phyloP scores from a whole-genome alignment of 2,888 invertebrate genomes.

The Scrobipalpa costella region DNA sequence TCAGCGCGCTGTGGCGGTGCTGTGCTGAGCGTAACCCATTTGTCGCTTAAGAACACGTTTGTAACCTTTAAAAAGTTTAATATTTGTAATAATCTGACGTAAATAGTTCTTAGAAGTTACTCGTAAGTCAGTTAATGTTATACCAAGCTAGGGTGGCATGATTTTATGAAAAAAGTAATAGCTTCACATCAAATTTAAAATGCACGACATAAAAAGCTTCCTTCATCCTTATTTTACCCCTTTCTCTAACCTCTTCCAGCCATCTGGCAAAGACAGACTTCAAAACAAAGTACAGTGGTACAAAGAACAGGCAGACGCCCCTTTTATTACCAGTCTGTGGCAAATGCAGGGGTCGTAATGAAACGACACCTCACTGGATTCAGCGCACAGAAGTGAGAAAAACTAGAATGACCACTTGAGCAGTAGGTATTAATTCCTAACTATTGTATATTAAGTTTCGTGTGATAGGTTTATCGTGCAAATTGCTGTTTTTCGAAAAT shows the following conservation, averaged over 20 bases:
- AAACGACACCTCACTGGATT: constrained; percentile 49
- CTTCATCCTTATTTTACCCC: neutral
- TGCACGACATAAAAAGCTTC: neutral
- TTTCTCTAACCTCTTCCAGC: neutral
- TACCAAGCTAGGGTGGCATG: too few relatives aligned
- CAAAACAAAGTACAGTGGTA: constrained; percentile 9
- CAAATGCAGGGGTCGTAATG: constrained; percentile 40
- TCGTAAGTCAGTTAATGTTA: too few relatives aligned
- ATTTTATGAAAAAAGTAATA: too few relatives aligned
- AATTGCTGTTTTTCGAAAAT: too few relatives aligned
- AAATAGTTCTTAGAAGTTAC: too few relatives aligned
- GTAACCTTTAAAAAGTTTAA: too few relatives aligned
- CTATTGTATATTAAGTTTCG: neutral
- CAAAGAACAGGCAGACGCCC: constrained; percentile 10
- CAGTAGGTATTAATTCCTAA: neutral
- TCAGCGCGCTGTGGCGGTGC: too few relatives aligned
- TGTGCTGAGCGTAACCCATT: too few relatives aligned
- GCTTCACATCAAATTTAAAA: neutral
- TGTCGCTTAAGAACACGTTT: too few relatives aligned
- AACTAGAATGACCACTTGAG: neutral
- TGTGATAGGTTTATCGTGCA: neutral
- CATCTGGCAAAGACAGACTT: constrained; percentile 19
- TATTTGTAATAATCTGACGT: too few relatives aligned
- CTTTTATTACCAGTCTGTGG: constrained; percentile 10
- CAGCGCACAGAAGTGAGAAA: constrained; percentile 38